Percentiles rank a stretch among this genome's conserved stretches.
phyloP scores from a whole-genome alignment of 2,888 invertebrate genomes.

The Drosophila niveifrons region DNA sequence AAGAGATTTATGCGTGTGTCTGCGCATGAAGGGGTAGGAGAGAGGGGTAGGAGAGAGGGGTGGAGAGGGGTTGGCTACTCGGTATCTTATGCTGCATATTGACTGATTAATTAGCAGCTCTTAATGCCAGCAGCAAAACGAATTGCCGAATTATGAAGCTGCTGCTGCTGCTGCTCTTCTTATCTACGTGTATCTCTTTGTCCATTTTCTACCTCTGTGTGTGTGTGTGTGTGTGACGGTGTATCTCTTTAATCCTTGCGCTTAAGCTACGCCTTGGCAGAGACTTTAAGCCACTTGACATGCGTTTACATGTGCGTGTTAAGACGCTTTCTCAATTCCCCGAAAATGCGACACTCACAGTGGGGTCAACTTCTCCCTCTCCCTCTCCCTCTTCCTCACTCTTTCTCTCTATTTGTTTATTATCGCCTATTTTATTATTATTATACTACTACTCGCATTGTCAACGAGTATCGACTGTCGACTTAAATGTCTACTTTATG shows the following conservation, averaged over 20 bases:
- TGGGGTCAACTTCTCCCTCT: slow-evolving; percentile 4
- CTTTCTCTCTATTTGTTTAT: background rate
- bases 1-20: slow-evolving; percentile 31
- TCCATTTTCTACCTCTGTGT: background rate
- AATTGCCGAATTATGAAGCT: slow-evolving; percentile 68
- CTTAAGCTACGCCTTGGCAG: slow-evolving; percentile 22
- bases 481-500: slow-evolving; percentile 1
- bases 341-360: background rate
- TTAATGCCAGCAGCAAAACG: slow-evolving; percentile 58
- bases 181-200: background rate
- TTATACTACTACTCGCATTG: background rate
- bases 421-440: background rate
- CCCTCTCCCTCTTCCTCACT: too few relatives aligned
- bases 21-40: background rate
- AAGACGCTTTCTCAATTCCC: slow-evolving; percentile 23
- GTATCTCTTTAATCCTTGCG: slow-evolving; percentile 17
- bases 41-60: background rate
- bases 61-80: slow-evolving; percentile 2
- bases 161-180: slow-evolving; percentile 40
- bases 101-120: slow-evolving; percentile 71
- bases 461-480: background rate
- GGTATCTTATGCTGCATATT: slow-evolving; percentile 36
- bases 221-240: background rate
- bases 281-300: slow-evolving; percentile 48
- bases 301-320: slow-evolving; percentile 61